Evolutionary conservation across 2,797 vertebrate genomes (phyloP).

Genomic region (Paedocypris micromegethes): DNA sequence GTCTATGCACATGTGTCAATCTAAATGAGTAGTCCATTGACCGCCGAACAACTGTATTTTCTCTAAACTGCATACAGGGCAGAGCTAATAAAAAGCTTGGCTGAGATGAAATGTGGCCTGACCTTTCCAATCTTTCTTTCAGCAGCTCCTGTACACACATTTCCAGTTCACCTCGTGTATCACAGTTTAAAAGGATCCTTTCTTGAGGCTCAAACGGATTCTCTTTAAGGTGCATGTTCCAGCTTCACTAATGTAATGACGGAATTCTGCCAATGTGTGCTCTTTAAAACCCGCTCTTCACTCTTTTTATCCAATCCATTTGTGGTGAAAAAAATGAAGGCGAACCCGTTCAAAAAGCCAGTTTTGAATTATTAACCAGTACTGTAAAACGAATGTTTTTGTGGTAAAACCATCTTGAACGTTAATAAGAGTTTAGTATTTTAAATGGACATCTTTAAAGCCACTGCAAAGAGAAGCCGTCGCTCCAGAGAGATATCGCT

Average conservation of each 20-base stretch:
- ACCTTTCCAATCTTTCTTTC: conserved; percentile 68
- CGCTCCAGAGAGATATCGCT: background rate
- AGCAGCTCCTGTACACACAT: conserved; percentile 66
- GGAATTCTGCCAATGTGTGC: conserved; percentile 49
- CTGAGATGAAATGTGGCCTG: conserved; percentile 66
- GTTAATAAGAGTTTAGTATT: no score
- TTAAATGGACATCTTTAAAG: background rate
- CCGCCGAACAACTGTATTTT: conserved; percentile 63
- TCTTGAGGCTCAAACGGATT: conserved; percentile 56
- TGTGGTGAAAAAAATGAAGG: background rate
- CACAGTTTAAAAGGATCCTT: conserved; percentile 67
- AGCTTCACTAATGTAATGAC: conserved; percentile 59
- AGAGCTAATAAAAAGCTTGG: conserved; percentile 61
- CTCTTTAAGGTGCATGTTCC: conserved; percentile 63
- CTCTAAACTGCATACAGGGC: conserved; percentile 58
- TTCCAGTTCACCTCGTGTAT: conserved; percentile 64
- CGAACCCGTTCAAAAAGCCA: conserved; percentile 6
- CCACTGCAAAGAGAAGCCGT: conserved; percentile 9
- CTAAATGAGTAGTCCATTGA: conserved; percentile 65
- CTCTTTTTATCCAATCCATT: background rate
- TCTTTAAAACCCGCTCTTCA: background rate
- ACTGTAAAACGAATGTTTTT: background rate
- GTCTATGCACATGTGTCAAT: conserved; percentile 53
- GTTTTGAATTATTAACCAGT: conserved; percentile 25
- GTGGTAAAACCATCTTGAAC: no score